These are phyloP conservation scores for Lasiurus cinereus DNA, from an alignment of 2,113 vertebrate species.

Conservation along the genomic window DNA sequence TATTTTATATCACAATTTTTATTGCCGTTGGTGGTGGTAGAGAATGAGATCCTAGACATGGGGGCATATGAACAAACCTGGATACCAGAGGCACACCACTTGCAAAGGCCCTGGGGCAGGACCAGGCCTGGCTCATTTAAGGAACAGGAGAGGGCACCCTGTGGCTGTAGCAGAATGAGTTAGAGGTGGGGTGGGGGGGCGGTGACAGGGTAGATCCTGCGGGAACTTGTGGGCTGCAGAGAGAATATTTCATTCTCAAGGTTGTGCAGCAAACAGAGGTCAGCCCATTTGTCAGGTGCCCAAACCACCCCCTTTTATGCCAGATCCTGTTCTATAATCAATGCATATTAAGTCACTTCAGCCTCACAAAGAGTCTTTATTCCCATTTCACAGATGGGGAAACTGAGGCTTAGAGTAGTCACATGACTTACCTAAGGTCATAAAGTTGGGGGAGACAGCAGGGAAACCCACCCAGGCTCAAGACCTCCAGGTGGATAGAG, in stretches of 20 bases:
- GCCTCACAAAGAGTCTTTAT: background rate
- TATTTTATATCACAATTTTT: background rate
- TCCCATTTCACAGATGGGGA: background rate
- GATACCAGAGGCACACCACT: background rate
- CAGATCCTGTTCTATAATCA: background rate
- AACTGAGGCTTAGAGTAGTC: background rate
- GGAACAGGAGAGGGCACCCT: background rate
- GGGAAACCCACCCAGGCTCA: background rate
- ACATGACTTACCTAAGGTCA: background rate
- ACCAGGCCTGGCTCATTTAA: background rate
- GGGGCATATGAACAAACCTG: background rate
- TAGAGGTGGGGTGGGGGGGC: rapidly evolving
- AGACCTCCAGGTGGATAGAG: background rate
- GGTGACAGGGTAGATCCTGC: rapidly evolving
- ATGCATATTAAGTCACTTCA: background rate
- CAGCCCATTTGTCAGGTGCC: background rate
- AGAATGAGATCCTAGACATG: background rate
- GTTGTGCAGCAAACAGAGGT: background rate
- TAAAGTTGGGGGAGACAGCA: background rate
- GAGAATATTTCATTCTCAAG: background rate
- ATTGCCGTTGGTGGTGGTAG: background rate
- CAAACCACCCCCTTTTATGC: background rate
- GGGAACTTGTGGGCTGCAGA: background rate
- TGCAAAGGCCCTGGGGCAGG: conserved; percentile 21
- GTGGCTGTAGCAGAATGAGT: background rate